Percentiles rank a stretch among this genome's conserved stretches.
Conservation (phyloP, 1,140 invertebrate genomes). For the Calycopis cecrops region DNA sequence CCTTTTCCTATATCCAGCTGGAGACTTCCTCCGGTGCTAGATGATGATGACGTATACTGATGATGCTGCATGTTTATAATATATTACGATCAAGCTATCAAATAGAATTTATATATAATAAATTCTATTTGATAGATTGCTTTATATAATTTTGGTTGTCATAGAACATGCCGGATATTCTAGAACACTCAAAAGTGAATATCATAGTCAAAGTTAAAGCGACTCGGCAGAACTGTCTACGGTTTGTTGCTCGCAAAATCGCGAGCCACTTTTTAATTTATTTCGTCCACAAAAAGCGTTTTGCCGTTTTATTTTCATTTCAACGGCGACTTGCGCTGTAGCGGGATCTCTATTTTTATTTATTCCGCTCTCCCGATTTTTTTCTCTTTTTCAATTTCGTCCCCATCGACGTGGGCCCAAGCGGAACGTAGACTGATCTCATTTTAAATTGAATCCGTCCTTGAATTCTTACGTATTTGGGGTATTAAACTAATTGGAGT, state of each 20-base stretch:
- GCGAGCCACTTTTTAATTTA: slow-evolving; percentile 73
- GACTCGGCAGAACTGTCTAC: slow-evolving; percentile 33
- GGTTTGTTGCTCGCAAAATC: slow-evolving; percentile 57
- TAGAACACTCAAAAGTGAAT: slow-evolving; percentile 16
- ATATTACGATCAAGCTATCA: too few species aligned
- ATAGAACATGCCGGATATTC: too few species aligned
- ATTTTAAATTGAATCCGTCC: slow-evolving; percentile 72
- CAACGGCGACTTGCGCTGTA: slow-evolving; percentile 73
- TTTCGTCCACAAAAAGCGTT: slow-evolving; percentile 72
- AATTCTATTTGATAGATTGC: too few species aligned
- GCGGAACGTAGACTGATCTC: slow-evolving; percentile 67
- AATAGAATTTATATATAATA: too few species aligned
- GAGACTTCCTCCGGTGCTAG: too few species aligned
- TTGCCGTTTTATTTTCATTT: slow-evolving; percentile 73
- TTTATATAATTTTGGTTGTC: too few species aligned
- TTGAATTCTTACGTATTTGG: slow-evolving; percentile 59
- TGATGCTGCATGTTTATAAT: too few species aligned
- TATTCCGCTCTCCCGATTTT: slow-evolving; percentile 56
- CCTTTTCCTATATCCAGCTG: too few species aligned
- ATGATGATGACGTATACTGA: too few species aligned
- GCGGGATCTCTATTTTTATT: slow-evolving; percentile 75
- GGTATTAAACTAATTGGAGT: slow-evolving; percentile 61
- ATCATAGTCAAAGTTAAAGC: slow-evolving; percentile 22
- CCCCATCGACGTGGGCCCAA: slow-evolving; percentile 60
- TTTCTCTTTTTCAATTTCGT: slow-evolving; percentile 69